A percentile compares a stretch with the other conserved stretches of the same genome.
Conservation (phyloP, 2,113 vertebrate species). For the Etheostoma cragini region DNA sequence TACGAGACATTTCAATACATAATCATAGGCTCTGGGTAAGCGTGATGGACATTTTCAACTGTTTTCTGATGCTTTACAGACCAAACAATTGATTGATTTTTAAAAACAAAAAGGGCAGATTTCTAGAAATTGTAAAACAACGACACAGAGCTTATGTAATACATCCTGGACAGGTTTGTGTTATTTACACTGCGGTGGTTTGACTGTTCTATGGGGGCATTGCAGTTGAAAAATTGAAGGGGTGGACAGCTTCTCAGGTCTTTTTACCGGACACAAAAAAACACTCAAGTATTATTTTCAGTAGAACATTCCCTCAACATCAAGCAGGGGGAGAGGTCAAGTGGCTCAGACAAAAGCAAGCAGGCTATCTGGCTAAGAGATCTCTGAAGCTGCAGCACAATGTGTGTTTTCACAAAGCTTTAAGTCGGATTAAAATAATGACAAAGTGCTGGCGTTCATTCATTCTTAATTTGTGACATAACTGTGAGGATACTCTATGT, state of each 20-base stretch:
- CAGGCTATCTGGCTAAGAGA: background rate
- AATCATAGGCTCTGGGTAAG: too few species aligned
- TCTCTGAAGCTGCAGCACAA: background rate
- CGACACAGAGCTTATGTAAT: background rate
- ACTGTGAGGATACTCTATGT: constrained; percentile 12
- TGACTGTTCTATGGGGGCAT: background rate
- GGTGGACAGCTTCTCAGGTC: background rate
- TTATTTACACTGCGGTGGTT: background rate
- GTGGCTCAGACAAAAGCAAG: background rate
- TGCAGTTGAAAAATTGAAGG: background rate
- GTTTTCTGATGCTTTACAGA: background rate
- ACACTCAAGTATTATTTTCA: constrained; percentile 1
- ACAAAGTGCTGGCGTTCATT: background rate
- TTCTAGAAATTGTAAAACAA: background rate
- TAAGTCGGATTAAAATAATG: background rate
- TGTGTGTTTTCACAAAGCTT: background rate
- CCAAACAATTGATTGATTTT: background rate
- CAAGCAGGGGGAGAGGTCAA: too few species aligned
- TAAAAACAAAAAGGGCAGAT: background rate
- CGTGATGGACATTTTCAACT: background rate
- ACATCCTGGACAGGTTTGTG: background rate
- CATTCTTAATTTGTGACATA: background rate
- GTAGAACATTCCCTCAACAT: background rate
- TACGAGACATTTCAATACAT: background rate
- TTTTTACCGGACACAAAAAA: background rate